These are phyloP conservation scores for Cetonia aurata DNA, from an alignment of 2,888 invertebrate genomes.

Conservation along the genomic window DNA sequence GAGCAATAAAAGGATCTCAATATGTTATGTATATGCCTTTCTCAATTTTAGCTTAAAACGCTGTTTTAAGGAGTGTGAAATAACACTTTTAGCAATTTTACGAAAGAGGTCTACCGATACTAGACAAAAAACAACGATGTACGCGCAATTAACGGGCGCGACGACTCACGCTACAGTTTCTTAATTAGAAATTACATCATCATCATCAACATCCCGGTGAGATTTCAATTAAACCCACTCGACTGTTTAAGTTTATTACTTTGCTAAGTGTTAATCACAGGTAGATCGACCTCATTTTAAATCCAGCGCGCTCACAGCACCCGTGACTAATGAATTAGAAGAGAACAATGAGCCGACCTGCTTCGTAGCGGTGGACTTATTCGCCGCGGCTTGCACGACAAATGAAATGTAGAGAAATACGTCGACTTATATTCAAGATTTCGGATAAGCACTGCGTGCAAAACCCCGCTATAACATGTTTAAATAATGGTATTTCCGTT, in stretches of 20 bases:
- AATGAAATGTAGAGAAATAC: not conserved
- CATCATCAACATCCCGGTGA: slow-evolving; percentile 47
- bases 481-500: no score
- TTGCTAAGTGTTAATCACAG: slow-evolving; percentile 52
- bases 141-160: slow-evolving; percentile 24
- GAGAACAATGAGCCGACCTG: slow-evolving; percentile 3
- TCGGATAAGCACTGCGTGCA: no score
- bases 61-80: no score
- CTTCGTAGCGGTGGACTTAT: not conserved
- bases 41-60: no score
- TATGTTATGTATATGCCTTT: no score
- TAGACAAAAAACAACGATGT: not conserved
- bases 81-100: no score
- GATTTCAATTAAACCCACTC: slow-evolving; percentile 57
- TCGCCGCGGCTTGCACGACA: not conserved
- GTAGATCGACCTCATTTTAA: slow-evolving; percentile 38
- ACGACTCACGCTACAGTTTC: slow-evolving; percentile 47
- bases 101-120: no score
- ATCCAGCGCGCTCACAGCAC: slow-evolving; percentile 20
- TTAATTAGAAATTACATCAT: slow-evolving; percentile 58
- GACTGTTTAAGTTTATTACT: slow-evolving; percentile 54
- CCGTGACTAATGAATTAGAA: slow-evolving; percentile 34
- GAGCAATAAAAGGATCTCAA: no score
- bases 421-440: no score
- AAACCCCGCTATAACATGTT: no score